Base-by-base conservation (phyloP, 2,888 invertebrate species). In the Spodoptera exigua region DNA sequence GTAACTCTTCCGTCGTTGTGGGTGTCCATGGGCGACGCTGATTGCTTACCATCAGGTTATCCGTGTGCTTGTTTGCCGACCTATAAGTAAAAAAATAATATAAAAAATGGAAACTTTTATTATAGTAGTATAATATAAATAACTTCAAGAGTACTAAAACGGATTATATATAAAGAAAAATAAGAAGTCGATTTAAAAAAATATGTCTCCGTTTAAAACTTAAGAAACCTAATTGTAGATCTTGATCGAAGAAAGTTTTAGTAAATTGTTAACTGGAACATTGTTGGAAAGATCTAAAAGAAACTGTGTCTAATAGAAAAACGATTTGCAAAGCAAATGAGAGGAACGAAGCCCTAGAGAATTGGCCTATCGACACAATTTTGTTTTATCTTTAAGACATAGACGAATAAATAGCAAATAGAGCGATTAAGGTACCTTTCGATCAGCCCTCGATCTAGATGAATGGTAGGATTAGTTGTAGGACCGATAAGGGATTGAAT, bases 401-500 rank as follows among this genome's bases (percentile, higher is more conserved):
- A 86, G 83, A 87, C 82, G 88, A 87, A 89, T 90, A 88, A 89
- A 91, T 90, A 88, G 87, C 86, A 86, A 27, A 89, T 88, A 80
- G 83, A 85, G 79, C 87, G 89, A 90, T 91, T 89, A 89, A 90
- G 87, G 87, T 83, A 86, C 85, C 85, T 86, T 86, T 85, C 85
- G 86, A 85, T 86, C 82, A 80, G 83, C 74, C 76, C 49, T 47
- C 48, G 78, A 88, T 86, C 70, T 61, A 70, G 78, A 76, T 56
- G 67, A 76, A 76, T 72, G 55, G 58, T 47, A 1, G 70, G 76
- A 76, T 76, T 76, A 70, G 44, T 9, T 46, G 14, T 48, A 63
- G 67, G 73, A 70, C 35, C 70, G 66, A 36, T 59, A 35, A 49
- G 10, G 49, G 52, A 59, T 63, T 48, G 62, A 16, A 51, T 56